Evolutionary conservation across 2,888 invertebrate genomes (phyloP).

Genomic region (Nowickia ferox): DNA sequence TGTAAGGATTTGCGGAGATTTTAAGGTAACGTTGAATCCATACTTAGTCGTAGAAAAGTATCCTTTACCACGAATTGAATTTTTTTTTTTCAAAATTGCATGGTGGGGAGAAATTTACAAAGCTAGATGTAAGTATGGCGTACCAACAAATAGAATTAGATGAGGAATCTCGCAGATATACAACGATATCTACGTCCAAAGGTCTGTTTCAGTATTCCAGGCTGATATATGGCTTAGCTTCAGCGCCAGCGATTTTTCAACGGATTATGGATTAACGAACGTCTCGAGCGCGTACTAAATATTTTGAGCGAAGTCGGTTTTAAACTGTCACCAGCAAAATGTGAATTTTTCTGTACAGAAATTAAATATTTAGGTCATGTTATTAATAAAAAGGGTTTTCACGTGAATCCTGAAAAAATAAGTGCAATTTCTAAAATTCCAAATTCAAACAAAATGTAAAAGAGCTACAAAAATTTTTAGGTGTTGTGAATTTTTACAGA

Average conservation of each 20-base stretch:
- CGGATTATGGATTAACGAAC: background rate
- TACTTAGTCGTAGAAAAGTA: too few species aligned
- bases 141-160: slow-evolving; percentile 79
- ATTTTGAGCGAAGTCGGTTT: background rate
- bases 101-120: slow-evolving; percentile 52
- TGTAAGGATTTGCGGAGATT: background rate
- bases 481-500: too few species aligned
- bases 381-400: background rate
- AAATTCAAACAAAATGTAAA: background rate
- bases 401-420: background rate
- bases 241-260: background rate
- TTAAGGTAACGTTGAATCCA: too few species aligned
- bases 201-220: slow-evolving; percentile 32
- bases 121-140: slow-evolving; percentile 77
- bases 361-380: background rate
- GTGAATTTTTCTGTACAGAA: background rate
- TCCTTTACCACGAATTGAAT: too few species aligned
- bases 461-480: background rate
- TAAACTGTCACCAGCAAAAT: background rate
- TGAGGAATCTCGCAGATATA: slow-evolving; percentile 74
- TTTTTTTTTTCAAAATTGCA: background rate
- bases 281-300: background rate
- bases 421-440: background rate
- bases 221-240: background rate
- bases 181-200: slow-evolving; percentile 75